Percentiles rank a stretch among this genome's conserved stretches.
Evolutionary conservation across 2,888 invertebrate species (phyloP).

Genomic region (Adelphocoris suturalis): DNA sequence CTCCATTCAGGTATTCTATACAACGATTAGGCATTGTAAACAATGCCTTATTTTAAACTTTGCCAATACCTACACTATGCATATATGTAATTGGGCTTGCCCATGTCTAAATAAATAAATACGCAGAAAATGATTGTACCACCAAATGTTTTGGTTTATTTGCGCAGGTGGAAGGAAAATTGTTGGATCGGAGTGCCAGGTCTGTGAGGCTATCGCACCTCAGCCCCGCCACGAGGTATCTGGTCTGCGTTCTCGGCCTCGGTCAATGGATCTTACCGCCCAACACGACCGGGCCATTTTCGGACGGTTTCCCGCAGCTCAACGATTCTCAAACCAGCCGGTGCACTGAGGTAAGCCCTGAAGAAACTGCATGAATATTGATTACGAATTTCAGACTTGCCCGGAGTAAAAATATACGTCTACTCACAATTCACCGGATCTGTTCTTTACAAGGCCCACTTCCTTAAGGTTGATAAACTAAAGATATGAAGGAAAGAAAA

Average conservation of each 20-base stretch:
- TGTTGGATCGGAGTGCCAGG: conserved; percentile 86
- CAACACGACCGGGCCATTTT: conserved; percentile 76
- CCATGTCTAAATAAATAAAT: no score
- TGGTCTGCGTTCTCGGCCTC: conserved; percentile 92
- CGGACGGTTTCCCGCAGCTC: conserved; percentile 76
- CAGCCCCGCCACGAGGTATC: conserved; percentile 88
- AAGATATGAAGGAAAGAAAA: no score
- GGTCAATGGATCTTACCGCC: conserved; percentile 83
- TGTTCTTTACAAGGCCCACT: no score
- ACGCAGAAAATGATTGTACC: background rate
- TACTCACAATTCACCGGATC: no score
- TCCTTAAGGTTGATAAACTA: no score
- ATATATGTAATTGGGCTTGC: no score
- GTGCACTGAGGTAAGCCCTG: conserved; percentile 75
- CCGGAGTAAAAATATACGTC: no score
- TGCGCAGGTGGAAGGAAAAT: conserved; percentile 87
- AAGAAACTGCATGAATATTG: background rate
- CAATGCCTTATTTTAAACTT: no score
- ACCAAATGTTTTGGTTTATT: background rate
- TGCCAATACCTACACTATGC: no score
- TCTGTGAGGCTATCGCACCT: conserved; percentile 87
- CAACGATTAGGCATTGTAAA: no score
- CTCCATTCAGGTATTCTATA: no score
- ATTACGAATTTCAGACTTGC: no score
- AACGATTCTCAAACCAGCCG: conserved; percentile 80